Conservation (phyloP, 2,113 vertebrate genomes). For the Notechis scutatus region DNA sequence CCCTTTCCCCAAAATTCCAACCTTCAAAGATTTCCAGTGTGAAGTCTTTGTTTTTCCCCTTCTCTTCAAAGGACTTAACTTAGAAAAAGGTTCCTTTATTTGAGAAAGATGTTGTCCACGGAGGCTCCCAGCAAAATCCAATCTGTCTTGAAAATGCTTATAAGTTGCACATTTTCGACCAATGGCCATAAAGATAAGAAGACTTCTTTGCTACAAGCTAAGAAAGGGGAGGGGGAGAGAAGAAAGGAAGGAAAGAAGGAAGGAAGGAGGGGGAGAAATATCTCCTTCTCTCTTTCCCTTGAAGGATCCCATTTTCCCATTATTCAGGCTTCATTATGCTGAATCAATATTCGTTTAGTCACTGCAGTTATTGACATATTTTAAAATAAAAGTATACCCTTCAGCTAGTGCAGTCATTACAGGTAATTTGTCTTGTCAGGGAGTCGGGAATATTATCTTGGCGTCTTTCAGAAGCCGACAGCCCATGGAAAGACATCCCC, state of each 20-base stretch:
- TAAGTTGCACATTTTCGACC: slow-evolving; percentile 58
- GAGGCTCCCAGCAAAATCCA: background rate
- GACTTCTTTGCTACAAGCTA: slow-evolving; percentile 70
- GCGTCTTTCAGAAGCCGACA: slow-evolving; percentile 83
- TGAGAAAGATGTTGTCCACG: background rate
- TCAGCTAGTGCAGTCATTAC: slow-evolving; percentile 90
- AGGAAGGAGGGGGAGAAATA: background rate
- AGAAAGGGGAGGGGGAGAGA: slow-evolving; percentile 59
- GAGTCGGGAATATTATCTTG: slow-evolving; percentile 85
- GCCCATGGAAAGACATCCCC: slow-evolving; percentile 83
- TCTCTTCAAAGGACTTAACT: background rate
- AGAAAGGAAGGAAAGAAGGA: background rate
- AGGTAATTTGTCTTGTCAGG: slow-evolving; percentile 95
- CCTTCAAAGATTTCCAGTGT: too few relatives aligned
- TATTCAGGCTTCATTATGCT: slow-evolving; percentile 94
- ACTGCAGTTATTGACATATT: slow-evolving; percentile 94
- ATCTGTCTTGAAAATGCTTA: slow-evolving; percentile 44
- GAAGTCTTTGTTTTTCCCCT: background rate
- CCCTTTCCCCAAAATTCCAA: background rate
- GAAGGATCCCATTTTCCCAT: slow-evolving; percentile 90
- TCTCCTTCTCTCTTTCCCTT: slow-evolving; percentile 70
- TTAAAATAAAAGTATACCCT: slow-evolving; percentile 96
- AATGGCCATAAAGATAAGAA: slow-evolving; percentile 66
- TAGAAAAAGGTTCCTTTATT: background rate
- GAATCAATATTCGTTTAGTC: slow-evolving; percentile 99